Evolutionary conservation across 2,797 vertebrate genomes (phyloP).

Genomic region (Coregonus suidteri): DNA sequence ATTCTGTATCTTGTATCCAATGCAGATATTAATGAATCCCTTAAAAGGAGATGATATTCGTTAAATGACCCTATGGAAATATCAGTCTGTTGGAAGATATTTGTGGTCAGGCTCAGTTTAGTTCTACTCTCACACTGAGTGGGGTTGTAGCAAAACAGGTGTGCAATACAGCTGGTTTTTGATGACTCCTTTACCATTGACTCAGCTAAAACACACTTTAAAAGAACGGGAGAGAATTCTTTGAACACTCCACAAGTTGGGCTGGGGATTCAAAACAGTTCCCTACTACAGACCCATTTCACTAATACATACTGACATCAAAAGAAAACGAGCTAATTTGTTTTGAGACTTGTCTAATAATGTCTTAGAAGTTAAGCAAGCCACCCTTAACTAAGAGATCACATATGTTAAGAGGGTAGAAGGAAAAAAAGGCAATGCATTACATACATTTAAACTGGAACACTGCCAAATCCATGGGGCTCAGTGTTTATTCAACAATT

Average conservation of each 20-base stretch:
- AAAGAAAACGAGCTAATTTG: background rate
- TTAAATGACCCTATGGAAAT: background rate
- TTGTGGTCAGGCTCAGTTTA: background rate
- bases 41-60: background rate
- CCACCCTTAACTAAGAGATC: constrained; percentile 1
- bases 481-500: constrained; percentile 1
- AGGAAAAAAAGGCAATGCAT: background rate
- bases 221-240: background rate
- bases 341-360: background rate
- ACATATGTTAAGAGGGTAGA: background rate
- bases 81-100: background rate
- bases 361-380: background rate
- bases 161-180: background rate
- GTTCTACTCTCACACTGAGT: background rate
- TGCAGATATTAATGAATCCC: background rate
- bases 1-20: background rate
- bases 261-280: background rate
- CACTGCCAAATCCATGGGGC: background rate
- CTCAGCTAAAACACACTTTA: background rate
- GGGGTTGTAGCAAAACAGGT: background rate
- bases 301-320: background rate
- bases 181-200: background rate
- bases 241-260: background rate
- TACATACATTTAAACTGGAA: background rate
- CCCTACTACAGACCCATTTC: background rate